A percentile compares a stretch with the other conserved stretches of the same genome.
Conservation (phyloP, 2,888 invertebrate species). For the Timema cristinae region DNA sequence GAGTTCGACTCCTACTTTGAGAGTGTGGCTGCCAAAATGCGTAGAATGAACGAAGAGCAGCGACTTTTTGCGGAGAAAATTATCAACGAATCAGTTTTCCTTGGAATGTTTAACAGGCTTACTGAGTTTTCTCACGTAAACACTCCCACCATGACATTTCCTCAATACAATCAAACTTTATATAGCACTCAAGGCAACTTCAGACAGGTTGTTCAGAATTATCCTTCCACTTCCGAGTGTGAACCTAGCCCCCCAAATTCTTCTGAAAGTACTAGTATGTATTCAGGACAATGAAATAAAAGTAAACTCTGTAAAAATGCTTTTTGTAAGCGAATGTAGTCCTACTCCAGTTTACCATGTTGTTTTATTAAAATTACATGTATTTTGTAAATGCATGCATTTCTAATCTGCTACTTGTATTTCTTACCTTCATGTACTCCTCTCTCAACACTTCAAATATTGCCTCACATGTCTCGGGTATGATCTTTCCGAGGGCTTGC, state of each 20-base stretch:
- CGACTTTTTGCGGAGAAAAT: not conserved
- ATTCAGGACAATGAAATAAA: too few species aligned
- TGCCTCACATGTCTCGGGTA: too few species aligned
- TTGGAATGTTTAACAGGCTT: not conserved
- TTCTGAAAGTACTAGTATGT: too few species aligned
- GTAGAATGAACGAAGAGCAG: not conserved
- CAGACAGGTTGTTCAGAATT: not conserved
- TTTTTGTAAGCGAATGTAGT: too few species aligned
- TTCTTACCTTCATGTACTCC: too few species aligned
- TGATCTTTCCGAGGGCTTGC: too few species aligned
- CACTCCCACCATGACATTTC: not conserved
- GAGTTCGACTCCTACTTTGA: not conserved
- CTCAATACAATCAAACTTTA: not conserved
- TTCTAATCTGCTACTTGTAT: not conserved
- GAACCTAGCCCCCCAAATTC: too few species aligned
- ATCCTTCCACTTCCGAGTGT: not conserved
- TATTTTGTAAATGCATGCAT: too few species aligned
- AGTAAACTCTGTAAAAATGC: too few species aligned
- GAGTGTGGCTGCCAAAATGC: conserved; percentile 3
- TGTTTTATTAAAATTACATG: too few species aligned
- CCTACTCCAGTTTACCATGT: too few species aligned
- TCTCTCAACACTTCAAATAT: too few species aligned
- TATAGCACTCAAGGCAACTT: not conserved
- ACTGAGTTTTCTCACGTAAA: not conserved
- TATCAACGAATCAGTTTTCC: not conserved